phyloP scores from a whole-genome alignment of 2,113 vertebrate genomes.

The Amphiprion ocellaris region DNA sequence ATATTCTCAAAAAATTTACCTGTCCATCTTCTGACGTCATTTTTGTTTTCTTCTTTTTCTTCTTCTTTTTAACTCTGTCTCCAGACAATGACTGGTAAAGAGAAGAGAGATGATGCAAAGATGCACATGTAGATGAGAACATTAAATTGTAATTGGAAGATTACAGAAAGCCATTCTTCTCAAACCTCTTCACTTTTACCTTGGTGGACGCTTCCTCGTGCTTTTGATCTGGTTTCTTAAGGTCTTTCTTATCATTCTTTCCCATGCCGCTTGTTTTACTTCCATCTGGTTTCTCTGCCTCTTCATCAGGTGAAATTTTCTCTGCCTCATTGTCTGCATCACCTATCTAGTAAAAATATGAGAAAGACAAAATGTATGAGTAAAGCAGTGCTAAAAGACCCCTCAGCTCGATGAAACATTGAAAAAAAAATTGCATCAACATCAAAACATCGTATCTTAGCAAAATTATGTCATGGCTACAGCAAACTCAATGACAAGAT shows the following conservation, averaged over 20 bases:
- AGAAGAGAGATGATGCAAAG: background rate
- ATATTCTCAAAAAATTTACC: conserved; percentile 75
- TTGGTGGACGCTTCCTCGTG: conserved; percentile 47
- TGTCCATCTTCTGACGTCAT: conserved; percentile 75
- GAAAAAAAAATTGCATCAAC: background rate
- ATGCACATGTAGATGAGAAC: background rate
- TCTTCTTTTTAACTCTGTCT: conserved; percentile 89
- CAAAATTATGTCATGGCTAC: too few relatives aligned
- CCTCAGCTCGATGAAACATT: background rate
- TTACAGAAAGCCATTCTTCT: background rate
- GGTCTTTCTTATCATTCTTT: conserved; percentile 26
- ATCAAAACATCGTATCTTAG: too few relatives aligned
- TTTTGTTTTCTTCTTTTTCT: conserved; percentile 94
- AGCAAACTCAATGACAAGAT: background rate
- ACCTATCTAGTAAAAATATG: conserved; percentile 74
- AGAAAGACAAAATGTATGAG: background rate
- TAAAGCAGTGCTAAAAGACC: background rate
- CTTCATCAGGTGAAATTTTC: conserved; percentile 65
- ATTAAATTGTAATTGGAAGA: background rate
- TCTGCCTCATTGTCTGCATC: conserved; percentile 80
- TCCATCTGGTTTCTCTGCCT: conserved; percentile 45
- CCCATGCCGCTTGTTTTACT: conserved; percentile 3
- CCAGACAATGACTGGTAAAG: conserved; percentile 61
- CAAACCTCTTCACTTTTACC: conserved; percentile 44
- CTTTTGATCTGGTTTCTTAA: conserved; percentile 27